Evolutionary conservation across 2,888 invertebrate species (phyloP).

Genomic region (Ornithoptera priamus): DNA sequence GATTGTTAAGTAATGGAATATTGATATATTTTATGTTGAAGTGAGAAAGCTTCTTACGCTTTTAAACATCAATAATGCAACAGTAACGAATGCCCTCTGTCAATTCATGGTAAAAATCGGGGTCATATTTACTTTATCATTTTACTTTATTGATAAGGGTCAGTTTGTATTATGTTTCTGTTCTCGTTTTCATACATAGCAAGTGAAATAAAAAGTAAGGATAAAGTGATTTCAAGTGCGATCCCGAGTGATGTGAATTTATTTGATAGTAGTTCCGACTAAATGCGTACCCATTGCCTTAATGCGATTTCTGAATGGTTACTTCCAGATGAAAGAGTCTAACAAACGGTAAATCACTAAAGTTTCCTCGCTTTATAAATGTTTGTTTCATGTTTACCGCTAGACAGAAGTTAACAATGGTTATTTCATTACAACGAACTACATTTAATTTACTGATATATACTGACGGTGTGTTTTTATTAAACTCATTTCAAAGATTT

Average conservation of each 20-base stretch:
- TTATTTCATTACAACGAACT: neutral
- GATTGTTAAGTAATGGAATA: too few relatives aligned
- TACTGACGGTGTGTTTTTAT: neutral
- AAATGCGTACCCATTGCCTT: constrained; percentile 56
- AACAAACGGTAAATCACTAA: constrained; percentile 50
- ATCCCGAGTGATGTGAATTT: constrained; percentile 58
- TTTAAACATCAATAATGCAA: too few relatives aligned
- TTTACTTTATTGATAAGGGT: constrained; percentile 5
- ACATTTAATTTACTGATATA: neutral
- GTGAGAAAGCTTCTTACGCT: too few relatives aligned
- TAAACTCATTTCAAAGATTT: neutral
- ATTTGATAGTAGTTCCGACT: constrained; percentile 56
- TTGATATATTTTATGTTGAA: too few relatives aligned
- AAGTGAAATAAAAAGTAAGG: constrained; percentile 17
- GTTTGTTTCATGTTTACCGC: constrained; percentile 21
- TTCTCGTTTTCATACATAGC: constrained; percentile 5
- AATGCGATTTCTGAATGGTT: constrained; percentile 62
- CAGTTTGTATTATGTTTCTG: constrained; percentile 4
- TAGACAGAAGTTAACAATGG: constrained; percentile 9
- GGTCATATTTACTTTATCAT: neutral
- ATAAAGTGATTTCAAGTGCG: constrained; percentile 25
- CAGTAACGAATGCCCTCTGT: too few relatives aligned
- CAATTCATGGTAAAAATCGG: neutral
- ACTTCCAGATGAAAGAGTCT: constrained; percentile 50
- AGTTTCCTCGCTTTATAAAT: constrained; percentile 46